A percentile compares a stretch with the other conserved stretches of the same genome.
Conservation (phyloP, 2,888 invertebrate genomes). For the Serripes groenlandicus region DNA sequence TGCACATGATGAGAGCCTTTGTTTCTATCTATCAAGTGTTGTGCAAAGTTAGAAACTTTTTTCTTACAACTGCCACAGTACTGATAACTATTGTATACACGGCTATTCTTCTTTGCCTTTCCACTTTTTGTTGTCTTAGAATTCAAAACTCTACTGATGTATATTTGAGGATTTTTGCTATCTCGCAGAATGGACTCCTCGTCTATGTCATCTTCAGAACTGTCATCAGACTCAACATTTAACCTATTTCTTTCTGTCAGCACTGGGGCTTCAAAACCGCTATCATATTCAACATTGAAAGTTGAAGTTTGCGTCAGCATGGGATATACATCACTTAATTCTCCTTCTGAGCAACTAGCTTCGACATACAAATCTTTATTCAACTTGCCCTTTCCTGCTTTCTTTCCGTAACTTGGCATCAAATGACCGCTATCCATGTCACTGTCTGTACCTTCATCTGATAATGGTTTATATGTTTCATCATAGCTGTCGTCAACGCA, state of each 20-base stretch:
- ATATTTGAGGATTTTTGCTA: neutral
- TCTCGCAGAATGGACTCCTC: neutral
- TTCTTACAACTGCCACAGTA: neutral
- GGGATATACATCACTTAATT: constrained; percentile 1
- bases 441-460: too few relatives aligned
- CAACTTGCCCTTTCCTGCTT: too few relatives aligned
- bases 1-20: neutral
- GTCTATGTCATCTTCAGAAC: neutral
- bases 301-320: neutral
- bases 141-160: neutral
- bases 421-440: too few relatives aligned
- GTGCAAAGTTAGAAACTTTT: neutral
- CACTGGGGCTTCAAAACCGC: neutral
- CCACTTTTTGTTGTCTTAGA: neutral
- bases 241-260: neutral
- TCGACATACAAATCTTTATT: too few relatives aligned
- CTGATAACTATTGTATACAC: neutral
- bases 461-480: too few relatives aligned
- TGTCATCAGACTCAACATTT: neutral
- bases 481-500: too few relatives aligned
- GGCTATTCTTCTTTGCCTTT: neutral
- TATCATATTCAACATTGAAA: neutral
- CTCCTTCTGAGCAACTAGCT: neutral
- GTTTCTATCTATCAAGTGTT: neutral
- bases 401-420: too few relatives aligned